phyloP scores from a whole-genome alignment of 2,888 invertebrate genomes.

The Salticus scenicus region DNA sequence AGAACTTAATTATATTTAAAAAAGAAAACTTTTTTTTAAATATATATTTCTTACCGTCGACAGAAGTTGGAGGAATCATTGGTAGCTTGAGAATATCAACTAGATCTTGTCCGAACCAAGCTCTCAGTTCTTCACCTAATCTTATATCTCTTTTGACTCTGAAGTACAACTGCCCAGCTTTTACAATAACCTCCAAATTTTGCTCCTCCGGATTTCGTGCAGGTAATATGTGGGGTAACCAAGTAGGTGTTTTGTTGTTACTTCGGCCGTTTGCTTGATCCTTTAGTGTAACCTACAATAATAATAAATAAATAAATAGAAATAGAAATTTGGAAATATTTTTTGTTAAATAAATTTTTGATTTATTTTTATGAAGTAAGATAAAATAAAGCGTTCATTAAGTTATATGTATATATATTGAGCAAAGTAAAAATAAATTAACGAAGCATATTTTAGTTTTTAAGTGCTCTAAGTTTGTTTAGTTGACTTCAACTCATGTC shows the following conservation, averaged over 20 bases:
- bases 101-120: conserved; percentile 71
- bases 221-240: conserved; percentile 74
- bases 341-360: no score
- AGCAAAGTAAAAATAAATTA: no score
- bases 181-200: conserved; percentile 71
- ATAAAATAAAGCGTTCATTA: no score
- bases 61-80: conserved; percentile 57
- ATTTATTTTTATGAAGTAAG: no score
- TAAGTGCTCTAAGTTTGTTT: no score
- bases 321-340: no score
- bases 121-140: conserved; percentile 65
- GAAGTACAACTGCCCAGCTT: conserved; percentile 71
- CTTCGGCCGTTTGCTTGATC: conserved; percentile 38
- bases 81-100: conserved; percentile 68
- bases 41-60: conserved; percentile 67
- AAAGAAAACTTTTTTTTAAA: no score
- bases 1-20: no score
- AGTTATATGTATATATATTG: no score
- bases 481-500: no score
- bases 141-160: conserved; percentile 63
- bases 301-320: no score
- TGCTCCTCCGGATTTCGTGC: conserved; percentile 71
- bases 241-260: conserved; percentile 29
- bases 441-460: no score
- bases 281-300: conserved; percentile 33